These are phyloP conservation scores for Myotis lucifugus DNA, from an alignment of 2,113 vertebrate species.

Conservation along the genomic window DNA sequence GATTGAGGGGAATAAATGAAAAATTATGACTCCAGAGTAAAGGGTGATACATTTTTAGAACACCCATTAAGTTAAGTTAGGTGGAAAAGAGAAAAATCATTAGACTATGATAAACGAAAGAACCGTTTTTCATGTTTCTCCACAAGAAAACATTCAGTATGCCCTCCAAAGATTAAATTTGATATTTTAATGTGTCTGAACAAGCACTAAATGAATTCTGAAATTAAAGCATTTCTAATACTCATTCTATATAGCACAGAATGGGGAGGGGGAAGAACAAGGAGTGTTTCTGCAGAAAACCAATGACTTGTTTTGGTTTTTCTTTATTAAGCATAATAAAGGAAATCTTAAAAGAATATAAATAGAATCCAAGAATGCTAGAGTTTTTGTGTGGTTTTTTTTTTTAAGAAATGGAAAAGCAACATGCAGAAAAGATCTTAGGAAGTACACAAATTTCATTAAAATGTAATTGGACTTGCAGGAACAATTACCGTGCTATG, in stretches of 20 bases:
- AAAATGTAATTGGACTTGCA: slow-evolving; percentile 76
- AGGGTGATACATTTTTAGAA: not conserved
- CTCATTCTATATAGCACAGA: slow-evolving; percentile 33
- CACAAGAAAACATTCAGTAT: not conserved
- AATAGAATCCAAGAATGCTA: slow-evolving; percentile 56
- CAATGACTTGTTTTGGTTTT: slow-evolving; percentile 30
- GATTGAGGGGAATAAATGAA: not conserved
- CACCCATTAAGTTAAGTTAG: not conserved
- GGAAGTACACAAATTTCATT: slow-evolving; percentile 68
- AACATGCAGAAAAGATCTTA: slow-evolving; percentile 70
- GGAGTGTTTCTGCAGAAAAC: slow-evolving; percentile 43
- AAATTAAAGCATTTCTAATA: slow-evolving; percentile 46
- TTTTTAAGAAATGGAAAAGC: slow-evolving; percentile 58
- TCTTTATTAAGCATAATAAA: slow-evolving; percentile 54
- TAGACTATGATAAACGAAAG: not conserved
- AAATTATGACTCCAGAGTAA: slow-evolving; percentile 32
- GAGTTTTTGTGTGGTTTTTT: not conserved
- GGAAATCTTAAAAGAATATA: slow-evolving; percentile 39
- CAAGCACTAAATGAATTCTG: slow-evolving; percentile 28
- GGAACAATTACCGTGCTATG: slow-evolving; percentile 83
- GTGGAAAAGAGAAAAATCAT: slow-evolving; percentile 36
- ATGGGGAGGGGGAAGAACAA: not conserved
- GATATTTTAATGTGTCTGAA: not conserved
- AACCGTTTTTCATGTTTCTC: slow-evolving; percentile 51
- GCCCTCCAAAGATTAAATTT: slow-evolving; percentile 51